Evolutionary conservation across 1,140 invertebrate genomes (phyloP).

Genomic region (Zeugodacus cucurbitae): DNA sequence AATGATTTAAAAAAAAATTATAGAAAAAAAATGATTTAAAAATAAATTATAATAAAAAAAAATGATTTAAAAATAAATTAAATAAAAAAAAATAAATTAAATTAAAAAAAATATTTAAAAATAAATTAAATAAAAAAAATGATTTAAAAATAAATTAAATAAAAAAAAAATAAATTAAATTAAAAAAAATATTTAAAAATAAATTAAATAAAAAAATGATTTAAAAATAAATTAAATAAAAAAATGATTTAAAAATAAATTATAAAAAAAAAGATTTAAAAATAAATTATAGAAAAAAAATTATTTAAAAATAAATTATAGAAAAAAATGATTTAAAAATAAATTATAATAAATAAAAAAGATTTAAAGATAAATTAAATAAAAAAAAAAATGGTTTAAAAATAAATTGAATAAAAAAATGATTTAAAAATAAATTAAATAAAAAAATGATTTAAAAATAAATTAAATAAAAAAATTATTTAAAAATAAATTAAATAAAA

Average conservation of each 20-base stretch:
- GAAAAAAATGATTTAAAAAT: background rate
- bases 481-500: conserved; percentile 28
- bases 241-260: conserved; percentile 10
- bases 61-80: conserved; percentile 25
- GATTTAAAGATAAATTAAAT: conserved; percentile 18
- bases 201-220: background rate
- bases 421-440: conserved; percentile 18
- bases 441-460: too few relatives aligned
- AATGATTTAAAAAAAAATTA: background rate
- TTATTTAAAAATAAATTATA: background rate
- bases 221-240: background rate
- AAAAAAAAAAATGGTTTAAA: too few relatives aligned
- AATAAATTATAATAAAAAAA: background rate
- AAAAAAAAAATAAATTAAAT: background rate
- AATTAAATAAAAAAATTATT: background rate
- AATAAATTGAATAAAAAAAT: background rate
- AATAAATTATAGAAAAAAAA: background rate
- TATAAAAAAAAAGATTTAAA: too few relatives aligned
- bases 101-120: too few relatives aligned
- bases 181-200: conserved; percentile 3
- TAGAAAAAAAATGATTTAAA: conserved; percentile 19
- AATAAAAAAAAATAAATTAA: conserved; percentile 13
- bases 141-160: conserved; percentile 23
- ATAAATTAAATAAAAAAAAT: background rate
- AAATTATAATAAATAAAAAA: background rate